These are phyloP conservation scores for Nibea coibor DNA, from an alignment of 2,113 vertebrate genomes.

Conservation along the genomic window DNA sequence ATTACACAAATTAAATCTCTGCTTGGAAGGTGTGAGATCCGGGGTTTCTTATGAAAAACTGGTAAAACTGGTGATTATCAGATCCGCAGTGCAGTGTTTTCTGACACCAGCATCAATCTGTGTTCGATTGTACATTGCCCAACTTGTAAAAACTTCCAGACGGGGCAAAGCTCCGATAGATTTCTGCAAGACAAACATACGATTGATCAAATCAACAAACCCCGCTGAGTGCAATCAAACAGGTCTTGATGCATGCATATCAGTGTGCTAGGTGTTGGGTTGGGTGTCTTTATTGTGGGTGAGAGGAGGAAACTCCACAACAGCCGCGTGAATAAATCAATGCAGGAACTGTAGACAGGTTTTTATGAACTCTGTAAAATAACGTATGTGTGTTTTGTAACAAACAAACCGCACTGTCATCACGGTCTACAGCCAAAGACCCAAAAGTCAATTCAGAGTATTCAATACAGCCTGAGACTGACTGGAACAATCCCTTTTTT, in stretches of 20 bases:
- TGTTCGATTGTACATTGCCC: too few relatives aligned
- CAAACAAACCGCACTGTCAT: not conserved
- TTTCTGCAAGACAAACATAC: not conserved
- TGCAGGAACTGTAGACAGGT: not conserved
- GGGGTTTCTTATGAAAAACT: not conserved
- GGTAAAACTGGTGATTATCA: not conserved
- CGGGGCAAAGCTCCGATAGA: too few relatives aligned
- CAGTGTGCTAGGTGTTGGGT: not conserved
- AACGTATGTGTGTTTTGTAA: not conserved
- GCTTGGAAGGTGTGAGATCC: not conserved
- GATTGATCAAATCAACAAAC: not conserved
- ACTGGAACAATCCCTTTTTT: slow-evolving; percentile 25
- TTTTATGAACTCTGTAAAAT: not conserved
- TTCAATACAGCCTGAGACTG: not conserved
- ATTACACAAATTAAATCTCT: not conserved
- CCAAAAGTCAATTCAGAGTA: not conserved
- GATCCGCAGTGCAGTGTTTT: too few relatives aligned
- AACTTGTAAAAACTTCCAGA: not conserved
- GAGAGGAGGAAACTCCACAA: not conserved
- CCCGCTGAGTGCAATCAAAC: not conserved
- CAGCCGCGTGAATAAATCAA: not conserved
- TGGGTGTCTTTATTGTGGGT: not conserved
- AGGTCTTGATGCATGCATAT: not conserved
- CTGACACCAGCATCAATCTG: too few relatives aligned
- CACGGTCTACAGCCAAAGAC: not conserved